Evolutionary conservation across 1,140 invertebrate species (phyloP), one percentile per base, ranked within the genome.

Genomic region (Cotesia vestalis): DNA sequence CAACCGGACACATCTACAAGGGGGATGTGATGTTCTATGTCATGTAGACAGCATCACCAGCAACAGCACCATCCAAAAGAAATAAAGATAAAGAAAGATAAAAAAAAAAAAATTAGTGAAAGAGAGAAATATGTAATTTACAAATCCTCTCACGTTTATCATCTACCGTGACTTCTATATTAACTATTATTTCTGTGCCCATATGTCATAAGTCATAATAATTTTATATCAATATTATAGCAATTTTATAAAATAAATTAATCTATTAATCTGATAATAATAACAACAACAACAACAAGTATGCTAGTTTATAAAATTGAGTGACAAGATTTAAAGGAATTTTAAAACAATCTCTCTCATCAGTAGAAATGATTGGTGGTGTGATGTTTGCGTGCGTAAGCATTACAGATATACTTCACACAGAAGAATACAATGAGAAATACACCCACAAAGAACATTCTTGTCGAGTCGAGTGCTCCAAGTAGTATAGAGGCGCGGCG

Each of bases 371-470:
- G n/a, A 5, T 14, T 40, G 66, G 14, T 64, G n/a, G 17, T 40
- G 62, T 60, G 66, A 66, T 64, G 62, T 36, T 73, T 63, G 71
- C 74, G 60, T 75, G 68, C 73, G 68, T 76, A 60, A 74, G 68
- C 61, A 73, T 76, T 61, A 73, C 72, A 61, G 75, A 73, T 72
- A 53, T 67, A 2, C 27, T 74, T 66, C 60, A 57, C 67, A 62
- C n/a, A 46, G 55, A 27, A 27, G 1, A 27, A 27, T 67, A 78
- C 70, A 77, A 78, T 75, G 72, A 73, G 60, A 71, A 72, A 72
- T 66, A 73, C 75, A 79, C 73, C 75, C 73, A 82, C 79, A 77
- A 79, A 82, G 76, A 78, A 82, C 78, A 82, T 80, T 82, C 79
- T 73, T 79, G 77, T 78, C 73, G 75, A 79, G 78, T 79, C 78